Evolutionary conservation across 35 echinoderm and acorn worm genomes (phyloP), one percentile per base, ranked within the genome.

Genomic region (Eucidaris tribuloides): DNA sequence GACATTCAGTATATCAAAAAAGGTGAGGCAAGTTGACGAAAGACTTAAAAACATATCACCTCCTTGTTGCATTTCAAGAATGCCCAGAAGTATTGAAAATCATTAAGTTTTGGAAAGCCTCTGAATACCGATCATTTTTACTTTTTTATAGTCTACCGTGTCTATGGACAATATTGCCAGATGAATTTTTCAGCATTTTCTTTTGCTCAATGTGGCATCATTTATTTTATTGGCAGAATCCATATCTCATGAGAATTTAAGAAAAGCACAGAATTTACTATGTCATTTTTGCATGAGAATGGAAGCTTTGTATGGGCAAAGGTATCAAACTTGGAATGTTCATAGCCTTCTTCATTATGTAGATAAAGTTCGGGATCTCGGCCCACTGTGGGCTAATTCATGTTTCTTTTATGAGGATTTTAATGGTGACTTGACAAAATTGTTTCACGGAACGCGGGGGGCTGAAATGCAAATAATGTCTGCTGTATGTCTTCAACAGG

Each of bases 321-420:
- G 77, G 30, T 80, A 80, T 80, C 5, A 80, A 22, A 80, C 77
- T 6, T 46, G 19, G 33, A 80, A 80, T 32, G 24, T 46, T 15
- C 77, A 80, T 54, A 23, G 19, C 5, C 19, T 80, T 18, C 46
- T 80, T 24, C 77, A 80, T 41, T 56, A 52, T n/a, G 7, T 14
- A 24, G 14, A 46, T 24, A 5, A 25, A 7, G 39, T 59, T 46
- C 4, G 52, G n/a, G 77, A 46, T 80, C 11, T 54, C 4, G 77
- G 77, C 11, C 77, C 77, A 9, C 27, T 80, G 27, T 80, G 27
- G 27, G 9, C 40, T 6, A 59, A 54, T 54, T 80, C 77, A 22
- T 80, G 77, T 60, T 80, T 80, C 52, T 50, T 20, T 14, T 80
- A 52, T 29, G 77, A 80, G 52, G 77, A 80, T 56, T 80, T 52